Evolutionary conservation across 1,140 invertebrate species (phyloP).

Genomic region (Camponotus floridanus): DNA sequence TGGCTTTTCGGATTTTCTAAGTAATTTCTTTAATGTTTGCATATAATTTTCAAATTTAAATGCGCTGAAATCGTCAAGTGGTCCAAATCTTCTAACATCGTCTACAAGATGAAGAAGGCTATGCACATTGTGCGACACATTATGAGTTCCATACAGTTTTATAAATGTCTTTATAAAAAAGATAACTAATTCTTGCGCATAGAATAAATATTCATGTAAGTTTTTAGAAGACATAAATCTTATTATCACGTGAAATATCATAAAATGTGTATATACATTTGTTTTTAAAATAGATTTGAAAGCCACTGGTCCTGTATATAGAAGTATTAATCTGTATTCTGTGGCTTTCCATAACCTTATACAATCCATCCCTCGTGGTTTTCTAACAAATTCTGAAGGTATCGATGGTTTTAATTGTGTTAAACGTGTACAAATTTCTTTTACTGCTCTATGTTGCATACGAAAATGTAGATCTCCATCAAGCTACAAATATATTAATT

Average conservation of each 20-base stretch:
- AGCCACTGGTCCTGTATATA: neutral
- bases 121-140: neutral
- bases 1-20: neutral
- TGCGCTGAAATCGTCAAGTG: neutral
- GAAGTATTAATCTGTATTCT: neutral
- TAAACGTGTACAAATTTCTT: neutral
- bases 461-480: neutral
- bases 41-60: constrained; percentile 14
- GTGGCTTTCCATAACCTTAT: neutral
- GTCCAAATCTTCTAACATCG: neutral
- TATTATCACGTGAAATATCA: neutral
- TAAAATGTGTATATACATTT: neutral
- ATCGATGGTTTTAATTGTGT: neutral
- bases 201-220: neutral
- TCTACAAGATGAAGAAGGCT: neutral
- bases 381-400: neutral
- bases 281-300: neutral
- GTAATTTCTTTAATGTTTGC: neutral
- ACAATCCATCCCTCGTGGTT: neutral
- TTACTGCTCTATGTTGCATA: neutral
- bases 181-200: neutral
- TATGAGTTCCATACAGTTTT: neutral
- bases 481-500: no score
- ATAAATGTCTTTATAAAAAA: neutral
- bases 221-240: neutral